Evolutionary conservation across 2,888 invertebrate species (phyloP).

Genomic region (Timema cristinae): DNA sequence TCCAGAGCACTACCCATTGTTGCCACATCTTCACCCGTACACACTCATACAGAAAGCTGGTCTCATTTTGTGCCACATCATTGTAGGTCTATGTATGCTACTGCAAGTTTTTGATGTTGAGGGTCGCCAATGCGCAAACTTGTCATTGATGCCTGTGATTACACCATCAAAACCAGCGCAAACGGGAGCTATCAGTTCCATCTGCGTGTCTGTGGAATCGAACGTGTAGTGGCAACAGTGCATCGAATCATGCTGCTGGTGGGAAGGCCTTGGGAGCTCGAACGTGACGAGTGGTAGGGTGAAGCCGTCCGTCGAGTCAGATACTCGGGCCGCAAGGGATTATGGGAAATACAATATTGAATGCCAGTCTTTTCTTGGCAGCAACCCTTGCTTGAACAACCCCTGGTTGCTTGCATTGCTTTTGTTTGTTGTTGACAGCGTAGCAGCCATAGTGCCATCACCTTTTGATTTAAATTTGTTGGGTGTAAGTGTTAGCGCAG

Average conservation of each 20-base stretch:
- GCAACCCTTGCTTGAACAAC: constrained; percentile 29
- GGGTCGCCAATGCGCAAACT: constrained; percentile 14
- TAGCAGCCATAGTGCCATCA: constrained; percentile 29
- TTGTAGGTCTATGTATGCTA: not conserved
- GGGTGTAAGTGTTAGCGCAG: constrained; percentile 23
- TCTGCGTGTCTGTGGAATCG: not conserved
- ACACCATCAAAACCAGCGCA: too few relatives aligned
- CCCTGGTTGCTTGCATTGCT: not conserved
- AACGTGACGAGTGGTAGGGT: constrained; percentile 29
- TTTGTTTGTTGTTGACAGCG: constrained; percentile 27
- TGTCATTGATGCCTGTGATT: not conserved
- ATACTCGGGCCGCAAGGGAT: constrained; percentile 23
- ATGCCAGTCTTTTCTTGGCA: constrained; percentile 24
- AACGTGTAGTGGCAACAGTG: constrained; percentile 27
- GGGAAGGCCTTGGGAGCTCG: constrained; percentile 30
- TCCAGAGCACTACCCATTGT: constrained; percentile 26
- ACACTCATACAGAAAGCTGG: too few relatives aligned
- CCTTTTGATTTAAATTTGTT: constrained; percentile 28
- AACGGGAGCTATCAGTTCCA: too few relatives aligned
- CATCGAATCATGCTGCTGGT: constrained; percentile 16
- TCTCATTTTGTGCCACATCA: constrained; percentile 7
- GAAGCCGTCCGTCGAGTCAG: constrained; percentile 16
- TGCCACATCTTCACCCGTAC: constrained; percentile 25
- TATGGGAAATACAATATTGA: constrained; percentile 29
- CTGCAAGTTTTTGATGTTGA: not conserved